Percentiles rank a stretch among this genome's conserved stretches.
phyloP scores from a whole-genome alignment of 2,888 invertebrate genomes.

The Physocephala rufipes region DNA sequence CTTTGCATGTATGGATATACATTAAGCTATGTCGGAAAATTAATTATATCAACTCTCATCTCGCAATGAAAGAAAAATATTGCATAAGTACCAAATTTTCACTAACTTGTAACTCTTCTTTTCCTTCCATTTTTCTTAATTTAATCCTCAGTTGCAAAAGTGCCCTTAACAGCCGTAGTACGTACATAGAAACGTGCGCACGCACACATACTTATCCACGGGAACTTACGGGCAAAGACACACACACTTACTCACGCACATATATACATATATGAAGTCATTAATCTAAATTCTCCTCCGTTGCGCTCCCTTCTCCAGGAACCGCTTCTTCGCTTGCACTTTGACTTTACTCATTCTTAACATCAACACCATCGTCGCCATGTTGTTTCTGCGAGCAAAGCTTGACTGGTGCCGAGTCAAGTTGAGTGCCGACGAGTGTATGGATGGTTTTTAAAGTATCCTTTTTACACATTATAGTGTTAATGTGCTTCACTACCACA shows the following conservation, averaged over 20 bases:
- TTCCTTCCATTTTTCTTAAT: background rate
- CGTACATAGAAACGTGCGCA: conserved; percentile 39
- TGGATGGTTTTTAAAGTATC: conserved; percentile 42
- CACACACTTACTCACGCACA: conserved; percentile 5
- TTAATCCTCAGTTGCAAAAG: conserved; percentile 49
- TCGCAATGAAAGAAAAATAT: background rate
- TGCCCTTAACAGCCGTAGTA: background rate
- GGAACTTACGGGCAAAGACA: no score
- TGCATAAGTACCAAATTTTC: conserved; percentile 52
- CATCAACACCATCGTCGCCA: conserved; percentile 52
- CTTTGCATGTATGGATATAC: background rate
- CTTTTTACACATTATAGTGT: conserved; percentile 64
- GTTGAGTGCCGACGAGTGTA: conserved; percentile 20
- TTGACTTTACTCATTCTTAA: conserved; percentile 26
- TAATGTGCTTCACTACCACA: conserved; percentile 63
- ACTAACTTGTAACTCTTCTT: conserved; percentile 60
- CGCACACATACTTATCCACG: background rate
- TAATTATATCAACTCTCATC: conserved; percentile 32
- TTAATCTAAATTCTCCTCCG: conserved; percentile 53
- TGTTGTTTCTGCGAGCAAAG: conserved; percentile 47
- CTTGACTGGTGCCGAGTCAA: conserved; percentile 15
- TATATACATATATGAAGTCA: conserved; percentile 47
- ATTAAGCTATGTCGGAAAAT: background rate
- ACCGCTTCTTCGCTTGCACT: conserved; percentile 20
- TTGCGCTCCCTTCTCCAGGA: no score